Evolutionary conservation across 2,113 vertebrate species (phyloP).

Genomic region (Cyprinus carpio): DNA sequence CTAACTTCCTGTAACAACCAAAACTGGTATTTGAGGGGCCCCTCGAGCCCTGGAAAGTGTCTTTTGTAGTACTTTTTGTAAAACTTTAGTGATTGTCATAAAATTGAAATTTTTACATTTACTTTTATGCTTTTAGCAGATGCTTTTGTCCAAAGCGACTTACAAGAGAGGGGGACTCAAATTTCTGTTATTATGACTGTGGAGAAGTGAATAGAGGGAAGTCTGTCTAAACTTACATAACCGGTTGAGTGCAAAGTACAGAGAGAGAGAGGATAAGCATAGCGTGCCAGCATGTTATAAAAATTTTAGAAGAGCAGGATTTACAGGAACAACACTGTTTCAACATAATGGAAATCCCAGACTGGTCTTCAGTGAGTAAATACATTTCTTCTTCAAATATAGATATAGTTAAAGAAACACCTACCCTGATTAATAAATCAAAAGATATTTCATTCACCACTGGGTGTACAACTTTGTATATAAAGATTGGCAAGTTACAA

Average conservation of each 20-base stretch:
- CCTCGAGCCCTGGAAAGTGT: background rate
- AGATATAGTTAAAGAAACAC: background rate
- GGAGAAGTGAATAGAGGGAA: background rate
- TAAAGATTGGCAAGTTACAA: background rate
- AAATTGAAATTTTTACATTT: too few species aligned
- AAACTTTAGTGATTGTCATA: too few species aligned
- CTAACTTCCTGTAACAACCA: background rate
- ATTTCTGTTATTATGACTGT: background rate
- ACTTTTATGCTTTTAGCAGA: too few species aligned
- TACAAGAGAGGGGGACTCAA: background rate
- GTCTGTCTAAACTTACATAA: background rate
- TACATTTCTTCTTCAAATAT: background rate
- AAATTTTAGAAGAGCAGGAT: background rate
- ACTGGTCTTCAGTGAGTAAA: conserved; percentile 27
- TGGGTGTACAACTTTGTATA: background rate
- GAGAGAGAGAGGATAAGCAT: background rate
- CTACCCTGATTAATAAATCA: background rate
- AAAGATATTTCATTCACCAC: background rate
- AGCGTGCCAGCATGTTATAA: background rate
- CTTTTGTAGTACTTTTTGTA: background rate
- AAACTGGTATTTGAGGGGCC: background rate
- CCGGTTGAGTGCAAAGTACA: background rate
- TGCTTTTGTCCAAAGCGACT: too few species aligned
- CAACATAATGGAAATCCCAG: conserved; percentile 40
- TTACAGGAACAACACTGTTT: background rate